These are phyloP conservation scores for Blomia tropicalis DNA, from an alignment of 2,888 invertebrate species.

Conservation along the genomic window DNA sequence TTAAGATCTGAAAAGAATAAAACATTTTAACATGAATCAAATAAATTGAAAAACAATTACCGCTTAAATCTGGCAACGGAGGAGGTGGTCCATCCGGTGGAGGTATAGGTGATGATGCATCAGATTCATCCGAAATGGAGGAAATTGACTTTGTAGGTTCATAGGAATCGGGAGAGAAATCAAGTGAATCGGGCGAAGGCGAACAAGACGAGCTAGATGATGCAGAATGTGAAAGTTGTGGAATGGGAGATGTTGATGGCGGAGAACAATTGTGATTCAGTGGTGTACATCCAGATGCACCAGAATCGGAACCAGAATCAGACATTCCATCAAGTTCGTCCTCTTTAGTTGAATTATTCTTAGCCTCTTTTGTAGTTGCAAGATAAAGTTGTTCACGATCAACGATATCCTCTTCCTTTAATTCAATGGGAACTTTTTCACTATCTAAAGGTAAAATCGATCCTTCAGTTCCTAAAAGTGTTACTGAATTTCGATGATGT, in stretches of 20 bases:
- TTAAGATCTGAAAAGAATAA: too few species aligned
- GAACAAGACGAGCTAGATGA: neutral
- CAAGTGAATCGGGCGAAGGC: slow-evolving; percentile 1
- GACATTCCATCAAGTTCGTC: neutral
- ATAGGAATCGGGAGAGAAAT: slow-evolving; percentile 10
- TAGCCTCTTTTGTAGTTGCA: neutral
- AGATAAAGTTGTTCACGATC: neutral
- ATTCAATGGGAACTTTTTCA: neutral
- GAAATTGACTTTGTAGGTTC: neutral
- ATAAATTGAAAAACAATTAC: too few species aligned
- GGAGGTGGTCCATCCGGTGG: neutral
- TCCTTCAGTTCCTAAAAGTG: neutral
- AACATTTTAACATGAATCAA: too few species aligned
- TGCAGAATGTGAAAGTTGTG: neutral
- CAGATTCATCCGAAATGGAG: neutral
- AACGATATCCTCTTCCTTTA: neutral
- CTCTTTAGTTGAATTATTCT: neutral
- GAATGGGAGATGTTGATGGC: neutral
- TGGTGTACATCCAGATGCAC: neutral
- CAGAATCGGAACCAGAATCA: slow-evolving; percentile 1
- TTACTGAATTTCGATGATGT: neutral
- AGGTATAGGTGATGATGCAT: neutral
- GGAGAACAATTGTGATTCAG: neutral
- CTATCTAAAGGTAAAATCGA: slow-evolving; percentile 1
- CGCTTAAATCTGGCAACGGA: too few species aligned